Evolutionary conservation across 2,113 vertebrate genomes (phyloP).

Genomic region (Seriola dumerili): DNA sequence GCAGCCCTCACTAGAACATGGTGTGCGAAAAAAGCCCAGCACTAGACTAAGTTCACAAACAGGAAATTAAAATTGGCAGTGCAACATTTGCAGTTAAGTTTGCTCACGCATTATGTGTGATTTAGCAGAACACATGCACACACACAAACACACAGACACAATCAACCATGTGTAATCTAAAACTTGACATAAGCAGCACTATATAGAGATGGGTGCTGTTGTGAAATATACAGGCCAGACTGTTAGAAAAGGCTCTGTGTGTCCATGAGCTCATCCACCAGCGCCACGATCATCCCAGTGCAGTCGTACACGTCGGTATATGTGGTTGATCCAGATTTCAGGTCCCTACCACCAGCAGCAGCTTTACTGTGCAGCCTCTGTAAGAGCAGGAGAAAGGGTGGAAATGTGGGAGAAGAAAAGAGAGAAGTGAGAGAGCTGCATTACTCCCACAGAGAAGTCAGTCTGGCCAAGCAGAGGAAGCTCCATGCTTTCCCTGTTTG

Average conservation of each 20-base stretch:
- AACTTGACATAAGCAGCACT: conserved; percentile 4
- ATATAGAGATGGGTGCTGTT: not conserved
- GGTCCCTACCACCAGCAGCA: not conserved
- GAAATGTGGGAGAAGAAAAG: not conserved
- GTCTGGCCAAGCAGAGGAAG: conserved; percentile 19
- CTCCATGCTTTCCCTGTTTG: conserved; percentile 18
- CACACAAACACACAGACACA: conserved; percentile 5
- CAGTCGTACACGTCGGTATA: conserved; percentile 4
- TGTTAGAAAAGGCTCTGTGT: conserved; percentile 12
- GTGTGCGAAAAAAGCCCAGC: conserved; percentile 57
- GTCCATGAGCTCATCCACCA: conserved; percentile 20
- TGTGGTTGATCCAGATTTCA: not conserved
- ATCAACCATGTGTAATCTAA: conserved; percentile 1
- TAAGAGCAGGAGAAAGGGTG: conserved; percentile 34
- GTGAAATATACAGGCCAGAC: conserved; percentile 15
- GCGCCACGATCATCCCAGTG: conserved; percentile 16
- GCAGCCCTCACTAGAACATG: conserved; percentile 53
- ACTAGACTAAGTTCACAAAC: conserved; percentile 78
- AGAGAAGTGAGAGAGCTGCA: conserved; percentile 10
- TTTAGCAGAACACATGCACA: conserved; percentile 32
- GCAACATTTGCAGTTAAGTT: conserved; percentile 65
- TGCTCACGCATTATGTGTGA: conserved; percentile 58
- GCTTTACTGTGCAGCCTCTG: not conserved
- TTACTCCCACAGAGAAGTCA: conserved; percentile 35
- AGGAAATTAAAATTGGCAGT: conserved; percentile 82